Base-by-base conservation (phyloP, 1,140 invertebrate genomes). In the Fopius arisanus region DNA sequence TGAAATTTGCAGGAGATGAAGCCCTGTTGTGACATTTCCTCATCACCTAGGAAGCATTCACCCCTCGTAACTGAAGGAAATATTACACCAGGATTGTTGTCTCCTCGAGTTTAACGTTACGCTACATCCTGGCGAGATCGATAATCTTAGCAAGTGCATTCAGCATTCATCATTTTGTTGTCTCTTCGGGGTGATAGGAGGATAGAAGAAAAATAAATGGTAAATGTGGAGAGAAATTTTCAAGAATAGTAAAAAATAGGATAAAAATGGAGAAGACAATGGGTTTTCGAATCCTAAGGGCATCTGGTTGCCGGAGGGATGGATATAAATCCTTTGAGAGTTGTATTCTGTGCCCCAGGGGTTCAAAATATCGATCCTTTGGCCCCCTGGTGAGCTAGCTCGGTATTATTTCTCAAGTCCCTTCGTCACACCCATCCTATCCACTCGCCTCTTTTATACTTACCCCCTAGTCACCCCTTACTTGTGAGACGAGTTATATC, bases 301-400 rank as follows among this genome's bases (percentile, higher is more conserved):
- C 43, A 59, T 59, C 54, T 59, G 23, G 54, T 59, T 59, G 66
- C 37, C 14, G 12, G n/a, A 28, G 21, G 43, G 16, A 40, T 68
- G 66, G 21, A 19, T 68, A 48, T 26, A 65, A 65, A 33, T 65
- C 62, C 62, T 65, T 65, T 65, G 62, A 65, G 28, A 65, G 29
- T 31, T 29, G 62, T 10, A 3, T 16, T 31, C 29, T 29, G 29
- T 65, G 67, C 43, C 26, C 43, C 67, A 69, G 67, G 67, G 67
- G 67, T 19, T 69, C 67, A 48, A 48, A 54, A 69, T 69, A 69
- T 69, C 67, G 67, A 69, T 69, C 67, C 62, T 16, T 31, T 33
- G n/a, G 62, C 62, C 62, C 29, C 62, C 62, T 65, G 28, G 62
- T 7, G 62, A 65, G 62, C n/a, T 31, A 33, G 14, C 67, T 40